Evolutionary conservation across 2,797 vertebrate species (phyloP).

Genomic region (Ibycter americanus): DNA sequence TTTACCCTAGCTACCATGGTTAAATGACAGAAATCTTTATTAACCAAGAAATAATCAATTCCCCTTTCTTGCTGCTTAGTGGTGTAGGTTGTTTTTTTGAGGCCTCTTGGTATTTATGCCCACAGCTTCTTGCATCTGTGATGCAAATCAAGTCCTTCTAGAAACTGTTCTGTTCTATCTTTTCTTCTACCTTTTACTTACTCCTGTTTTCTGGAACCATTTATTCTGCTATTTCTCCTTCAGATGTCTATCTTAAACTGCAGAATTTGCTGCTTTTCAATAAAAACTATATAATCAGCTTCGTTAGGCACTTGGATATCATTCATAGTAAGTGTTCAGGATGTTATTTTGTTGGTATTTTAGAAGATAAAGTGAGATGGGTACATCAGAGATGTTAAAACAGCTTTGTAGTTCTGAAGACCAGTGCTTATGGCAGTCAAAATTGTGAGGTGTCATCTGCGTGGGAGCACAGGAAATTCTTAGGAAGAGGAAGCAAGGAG

Average conservation of each 20-base stretch:
- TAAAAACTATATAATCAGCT: not conserved
- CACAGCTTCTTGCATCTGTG: not conserved
- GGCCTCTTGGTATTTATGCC: not conserved
- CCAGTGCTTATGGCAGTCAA: fast-evolving
- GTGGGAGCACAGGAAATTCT: not conserved
- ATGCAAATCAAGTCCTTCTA: not conserved
- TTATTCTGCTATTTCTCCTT: not conserved
- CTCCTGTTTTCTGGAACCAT: not conserved
- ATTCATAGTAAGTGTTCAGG: not conserved
- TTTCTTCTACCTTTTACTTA: not conserved
- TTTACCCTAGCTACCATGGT: not conserved
- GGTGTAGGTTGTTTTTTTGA: not conserved
- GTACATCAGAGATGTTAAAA: not conserved
- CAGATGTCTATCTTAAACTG: not conserved
- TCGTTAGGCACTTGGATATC: not conserved
- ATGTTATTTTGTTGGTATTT: not conserved
- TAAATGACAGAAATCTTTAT: not conserved
- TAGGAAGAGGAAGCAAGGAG: not conserved
- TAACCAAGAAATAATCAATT: not conserved
- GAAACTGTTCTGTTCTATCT: not conserved
- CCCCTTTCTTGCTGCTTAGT: not conserved
- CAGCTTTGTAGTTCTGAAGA: not conserved
- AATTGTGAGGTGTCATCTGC: not conserved
- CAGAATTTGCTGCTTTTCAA: not conserved
- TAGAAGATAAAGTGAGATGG: not conserved